Evolutionary conservation across 2,888 invertebrate genomes (phyloP).

Genomic region (Siphonodentalium dalli): DNA sequence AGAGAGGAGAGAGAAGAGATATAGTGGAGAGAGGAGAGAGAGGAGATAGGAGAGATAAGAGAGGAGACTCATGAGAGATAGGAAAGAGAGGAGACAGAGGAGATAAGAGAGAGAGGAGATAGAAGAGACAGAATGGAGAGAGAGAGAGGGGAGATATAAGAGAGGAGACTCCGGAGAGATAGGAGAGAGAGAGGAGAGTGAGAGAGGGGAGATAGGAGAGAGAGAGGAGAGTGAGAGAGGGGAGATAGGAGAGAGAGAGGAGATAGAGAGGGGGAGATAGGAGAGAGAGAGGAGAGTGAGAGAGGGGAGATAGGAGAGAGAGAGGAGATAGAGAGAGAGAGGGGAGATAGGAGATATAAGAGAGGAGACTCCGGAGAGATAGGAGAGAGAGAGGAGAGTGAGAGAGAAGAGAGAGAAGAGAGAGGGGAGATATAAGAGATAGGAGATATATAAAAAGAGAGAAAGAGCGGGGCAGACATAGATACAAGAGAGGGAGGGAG

Average conservation of each 20-base stretch:
- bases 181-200: conserved; percentile 9
- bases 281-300: too few species aligned
- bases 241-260: neutral
- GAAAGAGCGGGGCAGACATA: too few species aligned
- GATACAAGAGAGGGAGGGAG: too few species aligned
- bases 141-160: neutral
- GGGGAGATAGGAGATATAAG: too few species aligned
- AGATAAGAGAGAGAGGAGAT: neutral
- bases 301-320: too few species aligned
- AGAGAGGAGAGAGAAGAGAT: neutral
- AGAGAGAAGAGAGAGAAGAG: too few species aligned
- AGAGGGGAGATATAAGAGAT: too few species aligned
- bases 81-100: neutral
- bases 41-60: neutral
- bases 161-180: conserved; percentile 5
- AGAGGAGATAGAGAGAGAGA: too few species aligned
- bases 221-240: neutral
- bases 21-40: neutral
- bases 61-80: neutral
- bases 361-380: too few species aligned
- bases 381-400: too few species aligned
- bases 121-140: neutral
- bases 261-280: conserved; percentile 6
- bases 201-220: conserved; percentile 1
- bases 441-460: too few species aligned